Evolutionary conservation across 2,797 vertebrate species (phyloP), one percentile per base, ranked within the genome.

Genomic region (Phrynocephalus forsythii): DNA sequence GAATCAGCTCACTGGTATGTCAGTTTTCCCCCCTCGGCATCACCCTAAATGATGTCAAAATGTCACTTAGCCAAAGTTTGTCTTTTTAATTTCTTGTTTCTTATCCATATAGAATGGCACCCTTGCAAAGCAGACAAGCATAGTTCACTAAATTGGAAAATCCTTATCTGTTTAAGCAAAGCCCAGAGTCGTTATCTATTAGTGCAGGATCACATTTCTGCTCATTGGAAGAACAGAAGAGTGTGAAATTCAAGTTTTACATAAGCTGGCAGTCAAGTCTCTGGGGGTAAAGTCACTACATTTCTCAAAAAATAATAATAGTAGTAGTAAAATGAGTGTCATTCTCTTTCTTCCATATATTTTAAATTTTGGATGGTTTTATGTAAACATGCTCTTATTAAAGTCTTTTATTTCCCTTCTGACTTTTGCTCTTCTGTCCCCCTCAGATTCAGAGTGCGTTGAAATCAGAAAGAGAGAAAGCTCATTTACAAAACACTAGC

Each of bases 91-190:
- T 89, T 94, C 2, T 88, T 85, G 91, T 93, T 94, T 92, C 10
- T 92, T 94, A 83, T 90, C 85, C 89, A 71, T 56, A 91, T 69
- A 87, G 85, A 83, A 88, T 18, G 79, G 33, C 6, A 63, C 87
- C 8, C 81, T 11, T 84, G 83, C 63, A 75, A 95, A 95, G 72
- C 44, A 94, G 92, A 89, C 60, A 93, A 86, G 67, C 38, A 63
- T 10, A 52, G 52, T 80, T 90, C 44, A 82, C 89, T 92, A 94
- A 95, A 95, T 69, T 89, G 87, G 92, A 96, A 95, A 96, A 91
- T 91, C 48, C 69, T 92, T 93, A 93, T 91, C 88, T 86, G 78
- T 94, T 95, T 94, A 93, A 85, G 88, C 88, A 93, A 94, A 94
- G 80, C 77, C 24, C 92, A 60, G 78, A 82, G 71, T 76, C 71